A percentile compares a stretch with the other conserved stretches of the same genome.
phyloP scores from a whole-genome alignment of 1,140 invertebrate genomes.

The Melitaea cinxia region DNA sequence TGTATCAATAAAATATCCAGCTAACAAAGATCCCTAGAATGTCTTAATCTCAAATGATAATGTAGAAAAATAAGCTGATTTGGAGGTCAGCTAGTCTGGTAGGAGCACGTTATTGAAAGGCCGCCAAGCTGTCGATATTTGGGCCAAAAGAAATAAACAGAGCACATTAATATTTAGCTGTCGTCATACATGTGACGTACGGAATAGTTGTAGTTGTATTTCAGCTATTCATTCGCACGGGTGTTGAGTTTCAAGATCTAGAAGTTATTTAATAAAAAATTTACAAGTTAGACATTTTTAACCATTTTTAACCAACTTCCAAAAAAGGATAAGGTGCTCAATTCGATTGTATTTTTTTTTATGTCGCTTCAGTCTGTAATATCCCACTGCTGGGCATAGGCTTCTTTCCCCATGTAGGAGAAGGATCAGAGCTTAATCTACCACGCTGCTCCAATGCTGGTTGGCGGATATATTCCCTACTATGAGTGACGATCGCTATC shows the following conservation, averaged over 20 bases:
- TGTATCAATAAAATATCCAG: constrained; percentile 25
- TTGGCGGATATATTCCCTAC: no score
- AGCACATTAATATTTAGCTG: constrained; percentile 32
- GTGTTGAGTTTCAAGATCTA: background rate
- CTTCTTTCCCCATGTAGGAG: no score
- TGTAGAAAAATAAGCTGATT: constrained; percentile 11
- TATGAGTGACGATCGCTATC: no score
- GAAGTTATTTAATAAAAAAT: background rate
- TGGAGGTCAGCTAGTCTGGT: constrained; percentile 30
- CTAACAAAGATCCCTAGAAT: constrained; percentile 22
- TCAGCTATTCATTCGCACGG: background rate
- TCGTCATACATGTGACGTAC: constrained; percentile 32
- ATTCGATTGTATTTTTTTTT: no score
- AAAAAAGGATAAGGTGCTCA: no score
- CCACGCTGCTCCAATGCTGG: no score
- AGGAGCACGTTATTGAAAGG: constrained; percentile 41
- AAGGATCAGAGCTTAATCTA: no score
- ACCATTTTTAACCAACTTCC: no score
- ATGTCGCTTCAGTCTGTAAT: no score
- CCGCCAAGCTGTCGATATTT: constrained; percentile 44
- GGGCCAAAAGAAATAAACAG: constrained; percentile 49
- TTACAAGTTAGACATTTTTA: no score
- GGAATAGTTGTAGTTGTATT: constrained; percentile 7
- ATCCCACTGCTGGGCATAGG: no score
- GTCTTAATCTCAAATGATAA: constrained; percentile 5